Base-by-base conservation (phyloP, 2,888 invertebrate genomes). In the Drosophila subquinaria region DNA sequence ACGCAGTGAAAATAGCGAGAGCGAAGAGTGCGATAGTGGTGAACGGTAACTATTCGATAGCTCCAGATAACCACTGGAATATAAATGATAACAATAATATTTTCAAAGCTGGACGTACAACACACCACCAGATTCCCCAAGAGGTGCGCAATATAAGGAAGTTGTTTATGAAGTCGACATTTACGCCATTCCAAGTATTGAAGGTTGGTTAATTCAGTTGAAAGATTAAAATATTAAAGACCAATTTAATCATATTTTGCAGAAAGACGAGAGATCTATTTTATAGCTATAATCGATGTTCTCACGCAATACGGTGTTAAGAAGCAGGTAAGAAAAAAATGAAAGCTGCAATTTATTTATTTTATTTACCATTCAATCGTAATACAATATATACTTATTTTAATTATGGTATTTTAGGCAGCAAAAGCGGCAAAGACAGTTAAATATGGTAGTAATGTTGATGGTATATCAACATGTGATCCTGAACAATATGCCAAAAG, bases 401-500 rank as follows among this genome's bases (percentile, higher is more conserved):
- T n/a, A 20, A 56, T 17, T 47, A 6, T 36, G 10, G 11, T 52
- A 35, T 40, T 61, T 51, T 62, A 99, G 94, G 99, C 99, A 74
- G 99, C 99, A 43, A 98, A 99, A 94, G 99, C 99, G 65, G 99
- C 99, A 45, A 99, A 99, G 94, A 98, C 99, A 9, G 98, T 99
- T 65, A 99, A 99, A 93, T 99, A 99, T 93, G 98, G 99, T 82
- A 97, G 98, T 90, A 98, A 98, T 92, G 98, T 98, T 11, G 99
- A 99, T 93, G 97, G 98, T 43, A 99, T 99, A 92, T 99, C 99
- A 73, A 99, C 99, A 40, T 99, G 99, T 93, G 98, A 98, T 94
- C 99, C 99, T 5, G 99, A 99, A 90, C 98, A 99, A 94, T 99
- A 99, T 94, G 99, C 98, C 79, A 97, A 97, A 93, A 94, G 99